phyloP scores from a whole-genome alignment of 2,113 vertebrate genomes.

The Seriola quinqueradiata region DNA sequence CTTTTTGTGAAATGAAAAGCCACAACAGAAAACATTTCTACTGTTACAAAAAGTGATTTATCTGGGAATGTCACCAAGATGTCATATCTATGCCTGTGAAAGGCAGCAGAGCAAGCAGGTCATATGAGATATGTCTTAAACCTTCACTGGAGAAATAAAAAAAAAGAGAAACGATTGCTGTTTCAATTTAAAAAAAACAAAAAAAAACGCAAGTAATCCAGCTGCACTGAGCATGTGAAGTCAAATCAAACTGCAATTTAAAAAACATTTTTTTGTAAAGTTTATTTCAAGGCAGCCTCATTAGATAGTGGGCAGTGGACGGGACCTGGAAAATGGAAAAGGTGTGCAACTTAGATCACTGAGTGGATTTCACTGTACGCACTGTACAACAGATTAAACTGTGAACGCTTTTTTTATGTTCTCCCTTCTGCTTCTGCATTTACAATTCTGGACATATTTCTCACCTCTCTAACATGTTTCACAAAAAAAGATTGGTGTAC shows the following conservation, averaged over 20 bases:
- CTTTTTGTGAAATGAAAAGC: constrained; percentile 78
- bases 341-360: not conserved
- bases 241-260: constrained; percentile 60
- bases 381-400: not conserved
- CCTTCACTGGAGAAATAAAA: constrained; percentile 55
- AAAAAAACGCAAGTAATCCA: constrained; percentile 60
- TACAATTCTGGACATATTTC: constrained; percentile 4
- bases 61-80: constrained; percentile 75
- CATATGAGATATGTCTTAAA: constrained; percentile 80
- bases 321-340: not conserved
- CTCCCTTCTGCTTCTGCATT: not conserved
- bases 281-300: constrained; percentile 41
- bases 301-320: not conserved
- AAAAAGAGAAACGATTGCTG: constrained; percentile 61
- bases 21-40: constrained; percentile 75
- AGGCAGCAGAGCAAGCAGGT: constrained; percentile 79
- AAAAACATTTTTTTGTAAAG: constrained; percentile 25
- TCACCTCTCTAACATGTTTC: not conserved
- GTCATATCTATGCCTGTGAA: constrained; percentile 80
- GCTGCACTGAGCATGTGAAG: constrained; percentile 45
- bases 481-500: constrained; percentile 6
- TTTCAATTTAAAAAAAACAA: constrained; percentile 68
- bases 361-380: constrained; percentile 7
- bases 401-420: not conserved
- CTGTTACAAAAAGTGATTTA: constrained; percentile 83